Percentiles rank a stretch among this genome's conserved stretches.
Conservation (phyloP, 1,140 invertebrate genomes). For the Halesus radiatus region DNA sequence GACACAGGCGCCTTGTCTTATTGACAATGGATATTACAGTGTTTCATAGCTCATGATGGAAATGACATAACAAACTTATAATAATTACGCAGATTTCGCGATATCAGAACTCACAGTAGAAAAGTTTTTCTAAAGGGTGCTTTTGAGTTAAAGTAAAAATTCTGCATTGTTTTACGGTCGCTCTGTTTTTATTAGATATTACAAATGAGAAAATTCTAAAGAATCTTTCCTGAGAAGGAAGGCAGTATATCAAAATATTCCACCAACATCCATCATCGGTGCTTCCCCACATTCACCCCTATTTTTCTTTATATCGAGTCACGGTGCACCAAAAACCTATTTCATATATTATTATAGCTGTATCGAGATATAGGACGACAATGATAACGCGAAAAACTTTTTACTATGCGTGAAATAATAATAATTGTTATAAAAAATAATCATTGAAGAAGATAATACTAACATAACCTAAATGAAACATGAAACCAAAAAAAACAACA, state of each 20-base stretch:
- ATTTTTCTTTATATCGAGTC: conserved; percentile 18
- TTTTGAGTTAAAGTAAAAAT: no score
- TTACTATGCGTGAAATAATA: background rate
- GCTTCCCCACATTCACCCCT: background rate
- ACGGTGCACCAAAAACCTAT: conserved; percentile 17
- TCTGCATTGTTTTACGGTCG: background rate
- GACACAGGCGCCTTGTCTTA: no score
- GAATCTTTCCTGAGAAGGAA: background rate
- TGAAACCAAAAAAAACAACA: no score
- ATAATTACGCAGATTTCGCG: no score
- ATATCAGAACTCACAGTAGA: no score
- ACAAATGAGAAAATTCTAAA: background rate
- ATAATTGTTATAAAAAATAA: no score
- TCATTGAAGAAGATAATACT: no score
- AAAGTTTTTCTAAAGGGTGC: no score
- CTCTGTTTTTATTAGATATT: background rate
- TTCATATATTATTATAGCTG: background rate
- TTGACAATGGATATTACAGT: no score
- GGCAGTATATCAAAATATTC: conserved; percentile 17
- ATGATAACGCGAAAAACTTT: background rate
- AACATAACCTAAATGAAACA: no score
- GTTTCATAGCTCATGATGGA: no score
- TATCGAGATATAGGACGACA: background rate
- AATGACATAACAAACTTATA: no score
- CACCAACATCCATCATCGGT: conserved; percentile 1